phyloP scores from a whole-genome alignment of 2,113 vertebrate species.

The Neogale vison region DNA sequence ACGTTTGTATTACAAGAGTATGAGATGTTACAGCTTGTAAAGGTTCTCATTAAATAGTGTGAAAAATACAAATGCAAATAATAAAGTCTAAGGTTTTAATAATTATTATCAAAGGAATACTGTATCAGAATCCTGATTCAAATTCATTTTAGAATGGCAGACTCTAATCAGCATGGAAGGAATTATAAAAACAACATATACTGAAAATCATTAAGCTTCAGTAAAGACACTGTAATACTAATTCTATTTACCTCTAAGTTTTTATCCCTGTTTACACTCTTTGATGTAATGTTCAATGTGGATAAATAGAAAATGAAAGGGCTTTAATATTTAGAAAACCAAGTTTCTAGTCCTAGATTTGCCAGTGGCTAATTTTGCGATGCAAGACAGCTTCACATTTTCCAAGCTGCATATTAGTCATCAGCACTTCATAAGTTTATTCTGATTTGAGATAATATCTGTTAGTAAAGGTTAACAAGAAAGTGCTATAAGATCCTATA shows the following conservation, averaged over 20 bases:
- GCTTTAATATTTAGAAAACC: not conserved
- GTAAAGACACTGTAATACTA: not conserved
- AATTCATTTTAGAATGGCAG: not conserved
- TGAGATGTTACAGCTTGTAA: not conserved
- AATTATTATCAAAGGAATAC: not conserved
- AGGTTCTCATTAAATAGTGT: not conserved
- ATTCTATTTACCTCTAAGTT: not conserved
- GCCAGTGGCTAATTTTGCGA: not conserved
- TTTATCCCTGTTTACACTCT: not conserved
- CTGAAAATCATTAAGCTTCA: not conserved
- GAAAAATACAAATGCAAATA: conserved; percentile 20
- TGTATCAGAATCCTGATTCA: not conserved
- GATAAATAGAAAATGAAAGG: not conserved
- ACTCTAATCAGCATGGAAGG: not conserved
- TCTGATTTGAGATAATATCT: not conserved
- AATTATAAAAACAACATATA: not conserved
- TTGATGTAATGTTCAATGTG: not conserved
- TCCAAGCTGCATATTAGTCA: not conserved
- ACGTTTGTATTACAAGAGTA: conserved; percentile 7
- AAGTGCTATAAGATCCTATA: not conserved
- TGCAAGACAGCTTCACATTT: not conserved
- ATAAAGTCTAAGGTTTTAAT: not conserved
- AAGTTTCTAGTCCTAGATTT: not conserved
- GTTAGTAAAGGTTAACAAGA: not conserved
- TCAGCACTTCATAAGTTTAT: not conserved